Evolutionary conservation across 1,140 invertebrate genomes (phyloP).

Genomic region (Metaphire vulgaris): DNA sequence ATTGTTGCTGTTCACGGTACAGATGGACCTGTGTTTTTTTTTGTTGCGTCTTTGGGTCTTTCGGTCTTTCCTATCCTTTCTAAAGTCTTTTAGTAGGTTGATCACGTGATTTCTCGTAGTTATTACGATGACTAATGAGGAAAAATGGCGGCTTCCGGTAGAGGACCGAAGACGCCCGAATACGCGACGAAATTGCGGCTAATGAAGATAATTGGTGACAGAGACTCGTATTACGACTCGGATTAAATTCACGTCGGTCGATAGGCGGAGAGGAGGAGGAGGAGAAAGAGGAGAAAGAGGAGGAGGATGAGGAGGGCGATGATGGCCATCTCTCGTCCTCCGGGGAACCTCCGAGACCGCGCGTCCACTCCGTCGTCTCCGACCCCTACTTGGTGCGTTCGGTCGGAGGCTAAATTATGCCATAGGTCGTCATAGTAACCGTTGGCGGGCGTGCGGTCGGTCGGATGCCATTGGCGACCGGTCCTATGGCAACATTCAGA

Average conservation of each 20-base stretch:
- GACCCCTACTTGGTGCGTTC: no score
- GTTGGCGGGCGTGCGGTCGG: not conserved
- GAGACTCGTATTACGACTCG: not conserved
- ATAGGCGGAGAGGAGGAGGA: no score
- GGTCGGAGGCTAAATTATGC: constrained; percentile 1
- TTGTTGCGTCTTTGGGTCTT: not conserved
- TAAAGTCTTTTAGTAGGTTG: not conserved
- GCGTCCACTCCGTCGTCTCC: not conserved
- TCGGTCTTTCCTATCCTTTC: not conserved
- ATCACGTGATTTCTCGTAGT: not conserved
- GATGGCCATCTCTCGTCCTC: no score
- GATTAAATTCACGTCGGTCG: not conserved
- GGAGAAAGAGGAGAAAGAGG: no score
- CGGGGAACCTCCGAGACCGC: no score
- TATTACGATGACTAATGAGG: not conserved
- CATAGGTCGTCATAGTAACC: not conserved
- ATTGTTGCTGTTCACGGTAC: no score
- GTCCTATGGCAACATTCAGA: not conserved
- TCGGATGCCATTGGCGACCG: not conserved
- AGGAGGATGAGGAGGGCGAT: no score
- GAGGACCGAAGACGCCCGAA: not conserved
- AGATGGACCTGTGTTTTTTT: no score
- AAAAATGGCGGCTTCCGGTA: not conserved
- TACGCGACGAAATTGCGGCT: no score
- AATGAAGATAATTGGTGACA: not conserved